Base-by-base conservation (phyloP, 2,888 invertebrate species). In the Subacronicta megacephala region DNA sequence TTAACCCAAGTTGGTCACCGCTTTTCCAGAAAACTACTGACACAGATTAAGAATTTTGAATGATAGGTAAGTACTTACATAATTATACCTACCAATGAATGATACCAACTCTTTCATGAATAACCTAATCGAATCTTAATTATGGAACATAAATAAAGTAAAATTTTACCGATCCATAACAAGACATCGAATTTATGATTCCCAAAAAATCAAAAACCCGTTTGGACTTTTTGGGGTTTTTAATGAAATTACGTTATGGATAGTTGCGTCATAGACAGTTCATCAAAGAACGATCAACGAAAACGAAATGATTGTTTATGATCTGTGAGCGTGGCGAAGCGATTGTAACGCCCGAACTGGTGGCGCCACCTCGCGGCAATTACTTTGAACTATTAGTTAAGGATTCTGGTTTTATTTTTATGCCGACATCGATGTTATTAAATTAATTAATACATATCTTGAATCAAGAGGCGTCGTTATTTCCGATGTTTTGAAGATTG, bases 281-380 rank as follows among this genome's bases (percentile, higher is more conserved):
- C 77, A 78, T 81, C 73, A 80, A 71, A 71, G 72, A 77, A 65
- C 70, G 72, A 80, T 81, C 68, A 78, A 80, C 68, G 77, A 74
- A 29, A 38, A 38, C 10, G 12, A 42, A 80, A 75, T 80, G 77
- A 83, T 87, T 82, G 77, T 85, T 87, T 87, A 86, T 81, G 82
- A 77, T 54, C 82, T 81, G 81, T 82, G 79, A 81, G 85, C 82
- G 84, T 80, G 67, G 70, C 85, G 82, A 83, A 84, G 70, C 74
- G 75, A 82, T 83, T 75, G 71, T 62, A 68, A 67, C 77, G 75
- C 62, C 67, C 75, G 66, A 80, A 81, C 83, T 71, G 62, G 80
- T 85, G 87, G 89, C 90, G 90, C 89, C 89, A 89, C 85, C 89
- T 87, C 57, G 73, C 61, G 75, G 76, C 80, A 62, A 69, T 84